phyloP scores from a whole-genome alignment of 2,797 vertebrate species.

The Trichosurus vulpecula region DNA sequence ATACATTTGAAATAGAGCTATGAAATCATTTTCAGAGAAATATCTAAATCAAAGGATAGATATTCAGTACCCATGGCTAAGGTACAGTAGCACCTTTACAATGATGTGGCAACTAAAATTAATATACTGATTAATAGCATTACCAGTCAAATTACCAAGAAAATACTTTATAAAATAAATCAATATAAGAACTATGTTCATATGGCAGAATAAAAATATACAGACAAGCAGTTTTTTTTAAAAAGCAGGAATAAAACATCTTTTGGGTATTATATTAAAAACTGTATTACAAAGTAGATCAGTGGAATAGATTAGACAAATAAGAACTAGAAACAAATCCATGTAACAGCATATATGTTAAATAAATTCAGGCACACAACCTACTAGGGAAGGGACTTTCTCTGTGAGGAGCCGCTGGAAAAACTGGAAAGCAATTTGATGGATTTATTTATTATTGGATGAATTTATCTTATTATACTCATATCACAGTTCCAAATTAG shows the following conservation, averaged over 20 bases:
- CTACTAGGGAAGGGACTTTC: not conserved
- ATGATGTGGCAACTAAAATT: not conserved
- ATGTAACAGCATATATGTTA: not conserved
- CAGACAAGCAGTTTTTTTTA: not conserved
- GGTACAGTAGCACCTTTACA: not conserved
- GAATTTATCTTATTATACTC: not conserved
- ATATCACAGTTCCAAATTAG: not conserved
- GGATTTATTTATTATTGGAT: too few species aligned
- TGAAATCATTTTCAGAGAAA: not conserved
- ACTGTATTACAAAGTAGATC: not conserved
- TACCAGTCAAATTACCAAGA: constrained; percentile 6
- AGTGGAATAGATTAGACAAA: not conserved
- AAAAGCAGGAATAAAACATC: not conserved
- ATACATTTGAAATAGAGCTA: not conserved
- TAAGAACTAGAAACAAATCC: not conserved
- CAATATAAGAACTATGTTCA: constrained; percentile 2
- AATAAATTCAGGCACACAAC: not conserved
- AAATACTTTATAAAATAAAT: constrained; percentile 11
- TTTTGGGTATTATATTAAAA: not conserved
- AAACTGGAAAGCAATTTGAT: not conserved
- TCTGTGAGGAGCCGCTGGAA: not conserved
- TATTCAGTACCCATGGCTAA: not conserved
- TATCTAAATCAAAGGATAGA: not conserved
- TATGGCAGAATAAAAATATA: not conserved
- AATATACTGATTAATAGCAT: constrained; percentile 6